These are phyloP conservation scores for Nerophis ophidion DNA, from an alignment of 2,113 vertebrate genomes.

Conservation along the genomic window DNA sequence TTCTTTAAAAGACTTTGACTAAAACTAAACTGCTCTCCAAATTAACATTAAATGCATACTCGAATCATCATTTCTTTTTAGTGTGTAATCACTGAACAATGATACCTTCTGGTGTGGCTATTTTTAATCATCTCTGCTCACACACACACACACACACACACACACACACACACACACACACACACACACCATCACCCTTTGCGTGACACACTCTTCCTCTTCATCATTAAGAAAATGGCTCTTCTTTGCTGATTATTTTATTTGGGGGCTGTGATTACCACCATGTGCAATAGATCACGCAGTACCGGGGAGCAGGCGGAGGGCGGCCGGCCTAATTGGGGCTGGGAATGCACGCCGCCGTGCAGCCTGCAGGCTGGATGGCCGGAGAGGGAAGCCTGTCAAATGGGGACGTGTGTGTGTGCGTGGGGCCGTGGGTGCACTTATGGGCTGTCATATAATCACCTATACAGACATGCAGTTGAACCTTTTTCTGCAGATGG, in stretches of 20 bases:
- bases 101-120: slow-evolving; percentile 70
- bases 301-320: slow-evolving; percentile 92
- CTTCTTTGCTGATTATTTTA: slow-evolving; percentile 99
- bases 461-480: slow-evolving; percentile 88
- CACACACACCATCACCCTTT: slow-evolving; percentile 60
- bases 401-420: slow-evolving; percentile 23
- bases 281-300: slow-evolving; percentile 95
- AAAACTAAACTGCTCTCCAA: no score
- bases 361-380: slow-evolving; percentile 61
- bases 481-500: slow-evolving; percentile 89
- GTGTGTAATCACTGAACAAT: slow-evolving; percentile 5
- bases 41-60: no score
- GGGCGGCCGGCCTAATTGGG: slow-evolving; percentile 92
- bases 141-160: slow-evolving; percentile 1
- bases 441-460: slow-evolving; percentile 90
- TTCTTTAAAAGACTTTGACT: no score
- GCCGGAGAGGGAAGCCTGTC: slow-evolving; percentile 55
- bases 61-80: no score
- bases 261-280: slow-evolving; percentile 98
- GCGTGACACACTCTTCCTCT: slow-evolving; percentile 92
- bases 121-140: slow-evolving; percentile 72
- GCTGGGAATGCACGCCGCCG: slow-evolving; percentile 80
- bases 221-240: slow-evolving; percentile 98
- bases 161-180: not conserved
- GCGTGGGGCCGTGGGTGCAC: slow-evolving; percentile 60